Percentiles rank a stretch among this genome's conserved stretches.
Conservation (phyloP, 1,140 invertebrate genomes). For the Scaptomyza pallida region DNA sequence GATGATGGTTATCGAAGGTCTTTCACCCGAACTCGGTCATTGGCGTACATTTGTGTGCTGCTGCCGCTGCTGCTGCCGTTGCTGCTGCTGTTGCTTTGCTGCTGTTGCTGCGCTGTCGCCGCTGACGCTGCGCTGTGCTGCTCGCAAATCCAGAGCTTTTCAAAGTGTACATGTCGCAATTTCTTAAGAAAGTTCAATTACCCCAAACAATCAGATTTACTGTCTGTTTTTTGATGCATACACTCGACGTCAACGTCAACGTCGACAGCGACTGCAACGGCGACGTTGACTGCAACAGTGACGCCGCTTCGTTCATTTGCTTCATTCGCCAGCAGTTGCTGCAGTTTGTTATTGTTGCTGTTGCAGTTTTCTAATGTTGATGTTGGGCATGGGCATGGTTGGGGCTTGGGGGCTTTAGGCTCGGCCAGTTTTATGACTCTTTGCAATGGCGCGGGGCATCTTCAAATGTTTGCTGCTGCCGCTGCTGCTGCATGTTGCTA, state of each 20-base stretch:
- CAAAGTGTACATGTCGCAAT: conserved; percentile 84
- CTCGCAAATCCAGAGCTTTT: conserved; percentile 84
- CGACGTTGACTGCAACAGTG: conserved; percentile 1
- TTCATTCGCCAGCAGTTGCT: conserved; percentile 41
- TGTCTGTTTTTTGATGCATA: conserved; percentile 83
- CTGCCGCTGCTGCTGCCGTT: conserved; percentile 41
- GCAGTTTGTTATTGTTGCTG: conserved; percentile 45
- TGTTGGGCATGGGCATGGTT: conserved; percentile 77
- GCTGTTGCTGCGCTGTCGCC: conserved; percentile 53
- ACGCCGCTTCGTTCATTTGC: conserved; percentile 67
- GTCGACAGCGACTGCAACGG: conserved; percentile 11
- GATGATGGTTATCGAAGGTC: conserved; percentile 84
- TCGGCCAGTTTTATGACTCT: conserved; percentile 72
- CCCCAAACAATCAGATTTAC: conserved; percentile 84
- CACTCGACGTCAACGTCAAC: conserved; percentile 62
- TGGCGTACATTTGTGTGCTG: conserved; percentile 84
- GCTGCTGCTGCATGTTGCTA: conserved; percentile 2
- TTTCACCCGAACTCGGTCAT: conserved; percentile 84
- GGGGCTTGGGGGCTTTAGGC: conserved; percentile 48
- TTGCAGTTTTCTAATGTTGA: conserved; percentile 80
- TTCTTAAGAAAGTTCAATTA: conserved; percentile 84
- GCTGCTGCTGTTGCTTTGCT: conserved; percentile 31
- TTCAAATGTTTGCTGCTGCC: conserved; percentile 76
- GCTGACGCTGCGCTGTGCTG: conserved; percentile 40
- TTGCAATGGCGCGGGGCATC: conserved; percentile 53